phyloP scores from a whole-genome alignment of 2,797 vertebrate species.

The Oreonectes daqikongensis region DNA sequence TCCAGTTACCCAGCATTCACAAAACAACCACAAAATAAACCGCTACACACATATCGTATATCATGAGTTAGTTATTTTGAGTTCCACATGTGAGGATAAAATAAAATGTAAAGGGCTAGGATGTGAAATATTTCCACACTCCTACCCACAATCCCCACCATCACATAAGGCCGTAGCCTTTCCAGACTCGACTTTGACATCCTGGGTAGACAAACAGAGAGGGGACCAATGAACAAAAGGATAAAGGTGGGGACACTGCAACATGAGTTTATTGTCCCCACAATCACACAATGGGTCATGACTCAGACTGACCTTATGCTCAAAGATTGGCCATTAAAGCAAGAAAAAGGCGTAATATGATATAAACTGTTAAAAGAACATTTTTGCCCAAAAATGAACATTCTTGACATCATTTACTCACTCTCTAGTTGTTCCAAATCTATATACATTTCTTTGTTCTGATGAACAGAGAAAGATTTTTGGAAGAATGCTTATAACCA shows the following conservation, averaged over 20 bases:
- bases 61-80: conserved; percentile 58
- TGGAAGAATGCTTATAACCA: too few relatives aligned
- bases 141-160: conserved; percentile 90
- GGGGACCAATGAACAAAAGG: conserved; percentile 26
- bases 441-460: too few relatives aligned
- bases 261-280: not conserved
- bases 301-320: not conserved
- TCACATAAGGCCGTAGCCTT: conserved; percentile 81
- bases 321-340: too few relatives aligned
- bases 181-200: conserved; percentile 83
- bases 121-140: conserved; percentile 63
- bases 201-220: conserved; percentile 79
- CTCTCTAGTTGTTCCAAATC: too few relatives aligned
- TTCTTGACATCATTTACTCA: too few relatives aligned
- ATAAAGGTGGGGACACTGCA: conserved; percentile 21
- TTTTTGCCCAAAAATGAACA: too few relatives aligned
- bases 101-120: conserved; percentile 52
- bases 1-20: conserved; percentile 48
- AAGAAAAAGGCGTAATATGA: too few relatives aligned
- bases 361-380: too few relatives aligned
- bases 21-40: conserved; percentile 39
- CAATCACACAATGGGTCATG: not conserved
- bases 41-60: conserved; percentile 31
- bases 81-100: conserved; percentile 45
- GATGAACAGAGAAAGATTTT: too few relatives aligned